These are phyloP conservation scores for Petrocephalus sullivani DNA, from an alignment of 2,797 vertebrate species.

Conservation along the genomic window DNA sequence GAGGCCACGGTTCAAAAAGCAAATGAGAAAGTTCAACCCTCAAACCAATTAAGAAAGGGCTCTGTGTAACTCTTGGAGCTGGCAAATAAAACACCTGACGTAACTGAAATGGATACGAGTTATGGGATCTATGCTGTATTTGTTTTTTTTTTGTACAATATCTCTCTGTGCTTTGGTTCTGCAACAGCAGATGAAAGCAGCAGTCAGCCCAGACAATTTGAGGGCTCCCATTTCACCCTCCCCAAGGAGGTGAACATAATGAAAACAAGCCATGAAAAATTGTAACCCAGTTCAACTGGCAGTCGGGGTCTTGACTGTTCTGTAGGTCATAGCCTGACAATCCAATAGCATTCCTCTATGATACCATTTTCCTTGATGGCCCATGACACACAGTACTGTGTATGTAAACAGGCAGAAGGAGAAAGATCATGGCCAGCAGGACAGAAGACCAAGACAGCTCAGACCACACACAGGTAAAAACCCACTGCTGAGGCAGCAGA, in stretches of 20 bases:
- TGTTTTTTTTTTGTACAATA: background rate
- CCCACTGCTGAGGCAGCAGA: slow-evolving; percentile 9
- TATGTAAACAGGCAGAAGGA: background rate
- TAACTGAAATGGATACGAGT: background rate
- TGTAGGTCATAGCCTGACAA: background rate
- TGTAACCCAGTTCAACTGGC: background rate
- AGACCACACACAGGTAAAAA: background rate
- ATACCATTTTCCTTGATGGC: background rate
- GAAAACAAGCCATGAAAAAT: background rate
- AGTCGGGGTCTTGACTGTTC: background rate
- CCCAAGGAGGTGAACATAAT: background rate
- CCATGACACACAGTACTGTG: background rate
- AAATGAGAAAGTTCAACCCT: background rate
- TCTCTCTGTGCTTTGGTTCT: background rate
- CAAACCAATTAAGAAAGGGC: background rate
- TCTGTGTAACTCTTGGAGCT: background rate
- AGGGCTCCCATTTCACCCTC: background rate
- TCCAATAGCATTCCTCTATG: background rate
- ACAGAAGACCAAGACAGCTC: background rate
- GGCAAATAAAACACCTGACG: background rate
- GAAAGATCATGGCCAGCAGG: background rate
- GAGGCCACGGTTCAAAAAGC: background rate
- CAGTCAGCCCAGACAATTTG: background rate
- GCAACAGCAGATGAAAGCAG: background rate
- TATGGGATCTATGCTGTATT: background rate